Evolutionary conservation across 1,140 invertebrate species (phyloP).

Genomic region (Neocloeon triangulifer): DNA sequence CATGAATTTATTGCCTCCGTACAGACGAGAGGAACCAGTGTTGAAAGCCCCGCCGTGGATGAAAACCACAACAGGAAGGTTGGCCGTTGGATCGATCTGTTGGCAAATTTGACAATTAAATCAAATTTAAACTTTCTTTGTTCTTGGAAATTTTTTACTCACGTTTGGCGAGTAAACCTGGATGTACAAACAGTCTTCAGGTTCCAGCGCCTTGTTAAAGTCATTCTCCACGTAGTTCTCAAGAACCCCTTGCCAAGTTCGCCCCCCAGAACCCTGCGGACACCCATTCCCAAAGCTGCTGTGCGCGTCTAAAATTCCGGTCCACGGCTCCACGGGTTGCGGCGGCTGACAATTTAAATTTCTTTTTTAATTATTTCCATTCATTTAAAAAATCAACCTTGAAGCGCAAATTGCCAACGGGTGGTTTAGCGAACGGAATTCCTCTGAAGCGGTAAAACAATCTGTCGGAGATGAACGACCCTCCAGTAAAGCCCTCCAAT

Average conservation of each 20-base stretch:
- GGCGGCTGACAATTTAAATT: conserved; percentile 4
- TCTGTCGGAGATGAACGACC: conserved; percentile 8
- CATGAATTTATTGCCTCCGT: conserved; percentile 10
- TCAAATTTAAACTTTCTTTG: too few relatives aligned
- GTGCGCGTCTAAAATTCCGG: conserved; percentile 7
- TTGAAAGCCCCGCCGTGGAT: conserved; percentile 7
- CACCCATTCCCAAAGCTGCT: conserved; percentile 6
- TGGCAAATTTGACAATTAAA: conserved; percentile 4
- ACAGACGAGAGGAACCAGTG: conserved; percentile 1
- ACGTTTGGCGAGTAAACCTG: conserved; percentile 7
- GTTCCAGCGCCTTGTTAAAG: neutral
- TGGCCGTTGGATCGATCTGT: conserved; percentile 6
- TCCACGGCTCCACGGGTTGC: conserved; percentile 6
- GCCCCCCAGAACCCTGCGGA: conserved; percentile 1
- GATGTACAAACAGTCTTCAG: conserved; percentile 6
- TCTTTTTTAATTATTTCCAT: neutral
- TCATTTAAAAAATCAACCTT: too few relatives aligned
- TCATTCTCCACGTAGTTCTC: neutral
- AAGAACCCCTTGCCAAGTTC: neutral
- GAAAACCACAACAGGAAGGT: conserved; percentile 7
- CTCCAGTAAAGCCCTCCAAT: conserved; percentile 6
- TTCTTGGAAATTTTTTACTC: conserved; percentile 1
- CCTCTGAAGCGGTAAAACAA: conserved; percentile 1
- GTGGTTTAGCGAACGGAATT: too few relatives aligned
- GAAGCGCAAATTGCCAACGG: too few relatives aligned